Conservation (phyloP, 2,888 invertebrate genomes). For the Meiosimyza decipiens region DNA sequence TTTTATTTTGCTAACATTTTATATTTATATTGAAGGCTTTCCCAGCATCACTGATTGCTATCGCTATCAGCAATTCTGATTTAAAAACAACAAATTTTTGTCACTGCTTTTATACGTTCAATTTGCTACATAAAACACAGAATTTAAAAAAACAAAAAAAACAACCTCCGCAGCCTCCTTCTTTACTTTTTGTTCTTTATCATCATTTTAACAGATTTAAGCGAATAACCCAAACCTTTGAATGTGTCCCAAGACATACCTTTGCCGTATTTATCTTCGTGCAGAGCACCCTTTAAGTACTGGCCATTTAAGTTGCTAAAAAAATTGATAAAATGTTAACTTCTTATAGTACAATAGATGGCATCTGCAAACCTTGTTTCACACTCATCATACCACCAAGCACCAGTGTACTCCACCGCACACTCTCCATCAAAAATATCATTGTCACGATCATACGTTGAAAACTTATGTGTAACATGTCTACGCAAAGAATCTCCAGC, state of each 20-base stretch:
- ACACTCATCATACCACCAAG: slow-evolving; percentile 51
- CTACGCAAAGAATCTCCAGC: slow-evolving; percentile 50
- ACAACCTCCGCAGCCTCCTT: no score
- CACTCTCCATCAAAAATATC: slow-evolving; percentile 53
- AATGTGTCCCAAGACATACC: slow-evolving; percentile 19
- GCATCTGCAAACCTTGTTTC: background rate
- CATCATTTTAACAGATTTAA: slow-evolving; percentile 19
- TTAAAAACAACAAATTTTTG: no score
- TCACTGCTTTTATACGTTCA: no score
- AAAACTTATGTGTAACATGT: slow-evolving; percentile 52
- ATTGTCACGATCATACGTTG: slow-evolving; percentile 53
- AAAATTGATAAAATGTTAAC: background rate
- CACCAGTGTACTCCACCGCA: slow-evolving; percentile 48
- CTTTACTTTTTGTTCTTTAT: background rate
- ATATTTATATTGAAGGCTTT: no score
- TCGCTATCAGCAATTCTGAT: no score
- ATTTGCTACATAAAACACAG: no score
- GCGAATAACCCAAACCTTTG: background rate
- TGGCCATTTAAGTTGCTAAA: slow-evolving; percentile 18
- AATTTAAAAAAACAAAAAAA: no score
- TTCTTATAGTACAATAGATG: background rate
- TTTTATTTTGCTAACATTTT: no score
- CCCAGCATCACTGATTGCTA: no score
- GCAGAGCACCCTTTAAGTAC: background rate
- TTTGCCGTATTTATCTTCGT: slow-evolving; percentile 1